Percentiles rank a stretch among this genome's conserved stretches.
phyloP scores from a whole-genome alignment of 1,140 invertebrate genomes.

The Orussus abietinus region DNA sequence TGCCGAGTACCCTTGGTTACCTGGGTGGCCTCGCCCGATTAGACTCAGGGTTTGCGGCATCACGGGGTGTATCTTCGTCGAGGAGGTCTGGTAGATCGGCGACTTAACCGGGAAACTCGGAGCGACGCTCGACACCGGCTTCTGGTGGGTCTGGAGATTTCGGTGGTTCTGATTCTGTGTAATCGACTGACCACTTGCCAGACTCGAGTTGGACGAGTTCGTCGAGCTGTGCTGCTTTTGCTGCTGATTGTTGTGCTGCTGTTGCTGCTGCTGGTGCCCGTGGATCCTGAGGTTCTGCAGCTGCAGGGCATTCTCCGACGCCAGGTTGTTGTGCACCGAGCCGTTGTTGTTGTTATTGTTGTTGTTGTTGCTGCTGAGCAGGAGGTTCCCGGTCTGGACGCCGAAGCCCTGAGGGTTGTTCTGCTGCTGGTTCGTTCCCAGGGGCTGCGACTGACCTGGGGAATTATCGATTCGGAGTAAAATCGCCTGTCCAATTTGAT shows the following conservation, averaged over 20 bases:
- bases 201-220: constrained; percentile 26
- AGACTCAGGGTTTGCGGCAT: constrained; percentile 68
- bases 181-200: constrained; percentile 26
- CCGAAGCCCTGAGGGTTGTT: constrained; percentile 33
- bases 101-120: constrained; percentile 69
- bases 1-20: constrained; percentile 32
- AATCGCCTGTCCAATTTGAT: too few relatives aligned
- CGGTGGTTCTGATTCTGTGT: constrained; percentile 30
- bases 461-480: not conserved
- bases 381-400: constrained; percentile 22
- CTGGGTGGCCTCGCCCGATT: constrained; percentile 47
- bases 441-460: constrained; percentile 44
- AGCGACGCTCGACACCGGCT: constrained; percentile 78
- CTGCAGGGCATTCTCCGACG: constrained; percentile 31
- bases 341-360: constrained; percentile 31
- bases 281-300: constrained; percentile 40
- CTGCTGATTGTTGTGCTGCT: constrained; percentile 19
- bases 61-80: constrained; percentile 75
- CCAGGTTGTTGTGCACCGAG: constrained; percentile 24
- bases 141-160: constrained; percentile 54
- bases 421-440: constrained; percentile 37
- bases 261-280: constrained; percentile 38
- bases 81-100: constrained; percentile 75
- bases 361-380: constrained; percentile 31
- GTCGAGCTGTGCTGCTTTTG: constrained; percentile 23